Base-by-base conservation (phyloP, 2,113 vertebrate genomes). In the Myotis yumanensis region DNA sequence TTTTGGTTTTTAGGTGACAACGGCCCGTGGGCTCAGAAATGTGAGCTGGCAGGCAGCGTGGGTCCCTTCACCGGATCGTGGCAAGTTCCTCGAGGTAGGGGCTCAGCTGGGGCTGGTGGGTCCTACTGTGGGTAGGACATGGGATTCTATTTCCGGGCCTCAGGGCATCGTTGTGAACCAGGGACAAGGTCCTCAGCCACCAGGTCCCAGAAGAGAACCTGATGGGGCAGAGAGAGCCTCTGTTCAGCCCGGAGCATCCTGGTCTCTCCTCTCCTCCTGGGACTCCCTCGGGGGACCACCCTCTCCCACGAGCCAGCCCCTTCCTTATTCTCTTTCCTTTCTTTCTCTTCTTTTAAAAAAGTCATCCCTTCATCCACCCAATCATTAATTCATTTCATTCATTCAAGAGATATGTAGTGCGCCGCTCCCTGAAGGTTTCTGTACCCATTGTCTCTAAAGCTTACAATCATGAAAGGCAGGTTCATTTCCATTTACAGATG, bases 11-110 rank as follows among this genome's bases (percentile, higher is more conserved):
- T 97, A 99, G 99, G 99, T 91, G 99, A 99, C 98, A 99, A 99
- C 0, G 99, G 99, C 2, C 99, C 99, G 0, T 99, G 99, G 99
- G 98, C 99, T 48, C 98, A 99, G 98, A 99, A 99, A 97, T 99
- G 99, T 43, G 98, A 99, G 96, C 99, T 99, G 95, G 98, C 99
- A 0, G 99, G 99, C 95, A 98, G 98, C 48, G 93, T 97, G 11
- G 99, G 99, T 11, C 99, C 99, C 0, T 99, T 99, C 68, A 54
- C 92, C 23, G 99, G 99, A 86, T 97, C 80, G 40, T 99, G 99
- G 99, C 99, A 99, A 97, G 97, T 95, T 48, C 98, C 91, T 89
- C 97, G 97, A 99, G 99, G 99, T 99, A 98, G 81, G 46, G 48
- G 40, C 51, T 40, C 28, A 0, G 2, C 59, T 22, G 35, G 46